phyloP scores from a whole-genome alignment of 2,888 invertebrate species.

The Latrodectus hesperus region DNA sequence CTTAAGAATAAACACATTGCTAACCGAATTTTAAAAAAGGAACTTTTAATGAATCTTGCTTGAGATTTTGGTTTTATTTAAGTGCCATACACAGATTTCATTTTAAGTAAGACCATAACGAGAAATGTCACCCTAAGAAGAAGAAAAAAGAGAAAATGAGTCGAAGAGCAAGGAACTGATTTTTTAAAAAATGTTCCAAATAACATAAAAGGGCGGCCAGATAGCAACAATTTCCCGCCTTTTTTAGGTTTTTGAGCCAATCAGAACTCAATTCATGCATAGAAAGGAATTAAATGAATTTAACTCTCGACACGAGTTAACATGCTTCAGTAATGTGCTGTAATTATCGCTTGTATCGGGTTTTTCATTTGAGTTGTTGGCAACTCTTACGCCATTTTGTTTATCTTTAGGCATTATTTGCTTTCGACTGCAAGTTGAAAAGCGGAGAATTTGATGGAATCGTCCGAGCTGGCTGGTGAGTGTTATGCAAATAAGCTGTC shows the following conservation, averaged over 20 bases:
- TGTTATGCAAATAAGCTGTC: slow-evolving; percentile 50
- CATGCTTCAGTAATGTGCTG: slow-evolving; percentile 30
- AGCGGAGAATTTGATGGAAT: slow-evolving; percentile 46
- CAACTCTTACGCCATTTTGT: slow-evolving; percentile 42
- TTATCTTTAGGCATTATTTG: slow-evolving; percentile 63
- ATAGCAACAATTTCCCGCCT: slow-evolving; percentile 47
- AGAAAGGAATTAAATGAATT: slow-evolving; percentile 40
- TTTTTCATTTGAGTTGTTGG: slow-evolving; percentile 43
- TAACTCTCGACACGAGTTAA: not conserved
- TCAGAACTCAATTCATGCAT: slow-evolving; percentile 40
- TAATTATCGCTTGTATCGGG: slow-evolving; percentile 51
- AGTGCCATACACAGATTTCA: not conserved
- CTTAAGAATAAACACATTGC: no score
- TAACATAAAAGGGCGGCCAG: slow-evolving; percentile 25
- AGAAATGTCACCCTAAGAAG: not conserved
- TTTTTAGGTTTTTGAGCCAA: slow-evolving; percentile 46
- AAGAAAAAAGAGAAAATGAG: slow-evolving; percentile 1
- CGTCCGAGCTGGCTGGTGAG: slow-evolving; percentile 19
- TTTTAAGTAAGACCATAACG: not conserved
- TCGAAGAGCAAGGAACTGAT: not conserved
- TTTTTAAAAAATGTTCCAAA: slow-evolving; percentile 39
- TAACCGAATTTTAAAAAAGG: no score
- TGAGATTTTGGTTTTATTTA: not conserved
- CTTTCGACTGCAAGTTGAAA: slow-evolving; percentile 23
- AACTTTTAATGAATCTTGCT: not conserved